Evolutionary conservation across 2,888 invertebrate species (phyloP).

Genomic region (Villa cingulata): DNA sequence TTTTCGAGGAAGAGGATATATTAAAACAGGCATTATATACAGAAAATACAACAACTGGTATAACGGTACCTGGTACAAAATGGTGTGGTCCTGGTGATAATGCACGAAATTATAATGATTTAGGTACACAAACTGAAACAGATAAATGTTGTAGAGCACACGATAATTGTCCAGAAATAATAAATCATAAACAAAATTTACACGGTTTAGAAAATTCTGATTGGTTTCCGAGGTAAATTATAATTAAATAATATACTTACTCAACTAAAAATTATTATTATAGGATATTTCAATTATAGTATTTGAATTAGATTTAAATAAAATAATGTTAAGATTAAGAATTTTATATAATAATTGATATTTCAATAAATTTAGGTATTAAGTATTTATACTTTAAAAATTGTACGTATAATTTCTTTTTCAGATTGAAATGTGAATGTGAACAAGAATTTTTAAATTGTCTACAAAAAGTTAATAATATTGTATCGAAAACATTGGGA

Average conservation of each 20-base stretch:
- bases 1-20: slow-evolving; percentile 34
- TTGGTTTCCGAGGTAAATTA: slow-evolving; percentile 30
- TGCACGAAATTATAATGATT: slow-evolving; percentile 61
- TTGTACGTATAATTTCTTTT: not conserved
- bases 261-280: not conserved
- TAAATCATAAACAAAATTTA: slow-evolving; percentile 22
- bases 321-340: too few relatives aligned
- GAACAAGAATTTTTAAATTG: slow-evolving; percentile 33
- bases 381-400: too few relatives aligned
- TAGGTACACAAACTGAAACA: slow-evolving; percentile 66
- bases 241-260: too few relatives aligned
- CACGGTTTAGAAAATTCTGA: slow-evolving; percentile 29
- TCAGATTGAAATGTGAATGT: slow-evolving; percentile 30
- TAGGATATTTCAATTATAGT: too few relatives aligned
- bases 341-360: too few relatives aligned
- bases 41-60: slow-evolving; percentile 18
- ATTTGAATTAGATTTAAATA: too few relatives aligned
- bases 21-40: slow-evolving; percentile 28
- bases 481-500: slow-evolving; percentile 27
- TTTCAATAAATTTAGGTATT: too few relatives aligned
- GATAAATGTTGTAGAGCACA: slow-evolving; percentile 81
- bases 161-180: slow-evolving; percentile 42
- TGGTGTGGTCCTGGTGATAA: slow-evolving; percentile 86
- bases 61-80: slow-evolving; percentile 56
- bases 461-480: slow-evolving; percentile 24